Percentiles rank a stretch among this genome's conserved stretches.
phyloP scores from a whole-genome alignment of 1,140 invertebrate genomes.

The Anthonomus grandis region DNA sequence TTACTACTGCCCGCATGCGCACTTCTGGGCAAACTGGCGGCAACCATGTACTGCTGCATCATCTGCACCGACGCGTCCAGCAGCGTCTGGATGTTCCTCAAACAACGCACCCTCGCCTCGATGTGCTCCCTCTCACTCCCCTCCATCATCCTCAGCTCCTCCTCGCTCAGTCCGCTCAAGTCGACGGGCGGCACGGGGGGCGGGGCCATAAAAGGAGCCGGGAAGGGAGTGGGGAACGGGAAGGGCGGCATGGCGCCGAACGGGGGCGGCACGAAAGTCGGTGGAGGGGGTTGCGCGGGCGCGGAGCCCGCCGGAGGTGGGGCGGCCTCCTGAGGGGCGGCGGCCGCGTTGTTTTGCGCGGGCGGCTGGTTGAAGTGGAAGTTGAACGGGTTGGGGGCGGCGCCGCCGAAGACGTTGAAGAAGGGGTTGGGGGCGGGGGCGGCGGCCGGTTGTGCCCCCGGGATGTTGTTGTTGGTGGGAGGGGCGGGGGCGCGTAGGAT shows the following conservation, averaged over 20 bases:
- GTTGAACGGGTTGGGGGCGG: conserved; percentile 39
- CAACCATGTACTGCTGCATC: conserved; percentile 82
- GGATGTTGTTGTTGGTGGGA: conserved; percentile 34
- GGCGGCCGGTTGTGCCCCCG: conserved; percentile 13
- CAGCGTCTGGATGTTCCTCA: conserved; percentile 80
- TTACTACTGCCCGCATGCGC: not conserved
- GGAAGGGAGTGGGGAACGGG: conserved; percentile 56
- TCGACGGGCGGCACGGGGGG: conserved; percentile 75
- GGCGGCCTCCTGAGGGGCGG: not conserved
- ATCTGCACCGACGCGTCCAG: conserved; percentile 84
- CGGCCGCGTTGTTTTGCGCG: not conserved
- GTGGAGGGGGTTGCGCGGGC: conserved; percentile 1
- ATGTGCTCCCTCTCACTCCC: conserved; percentile 80
- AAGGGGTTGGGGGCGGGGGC: conserved; percentile 27
- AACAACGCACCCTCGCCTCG: conserved; percentile 81
- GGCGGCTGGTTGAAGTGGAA: conserved; percentile 32
- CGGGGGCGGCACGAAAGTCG: conserved; percentile 18
- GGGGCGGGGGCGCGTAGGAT: conserved; percentile 71
- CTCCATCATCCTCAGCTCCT: conserved; percentile 86
- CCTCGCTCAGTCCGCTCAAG: conserved; percentile 70
- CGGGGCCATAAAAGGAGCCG: conserved; percentile 56
- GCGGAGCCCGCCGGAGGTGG: not conserved
- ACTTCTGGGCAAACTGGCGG: conserved; percentile 46
- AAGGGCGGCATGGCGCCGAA: conserved; percentile 50
- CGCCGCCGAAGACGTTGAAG: conserved; percentile 33